A percentile compares a stretch with the other conserved stretches of the same genome.
Conservation (phyloP, 2,797 vertebrate genomes). For the Bovichtus variegatus region DNA sequence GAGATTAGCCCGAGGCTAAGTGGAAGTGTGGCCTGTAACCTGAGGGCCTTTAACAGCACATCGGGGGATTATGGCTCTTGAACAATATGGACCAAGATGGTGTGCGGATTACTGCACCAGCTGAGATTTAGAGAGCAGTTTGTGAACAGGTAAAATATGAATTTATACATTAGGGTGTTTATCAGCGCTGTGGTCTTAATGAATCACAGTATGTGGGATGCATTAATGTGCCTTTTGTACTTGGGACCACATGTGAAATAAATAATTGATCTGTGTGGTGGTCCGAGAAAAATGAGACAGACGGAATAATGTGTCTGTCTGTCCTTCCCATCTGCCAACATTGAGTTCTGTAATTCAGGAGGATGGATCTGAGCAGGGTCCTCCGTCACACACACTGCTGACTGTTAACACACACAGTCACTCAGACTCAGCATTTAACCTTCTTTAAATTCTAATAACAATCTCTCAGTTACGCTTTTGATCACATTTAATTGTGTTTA, state of each 20-base stretch:
- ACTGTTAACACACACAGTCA: not conserved
- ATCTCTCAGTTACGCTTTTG: not conserved
- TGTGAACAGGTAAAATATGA: conserved; percentile 10
- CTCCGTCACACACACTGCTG: not conserved
- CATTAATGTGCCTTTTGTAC: conserved; percentile 65
- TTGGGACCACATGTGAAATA: conserved; percentile 70
- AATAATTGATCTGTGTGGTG: conserved; percentile 86
- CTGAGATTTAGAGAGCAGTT: not conserved
- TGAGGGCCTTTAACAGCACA: conserved; percentile 68
- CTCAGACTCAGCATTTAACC: not conserved
- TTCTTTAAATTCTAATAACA: not conserved
- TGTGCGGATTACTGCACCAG: conserved; percentile 53
- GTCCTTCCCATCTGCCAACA: conserved; percentile 78
- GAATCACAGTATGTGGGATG: conserved; percentile 68
- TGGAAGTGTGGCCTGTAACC: conserved; percentile 77
- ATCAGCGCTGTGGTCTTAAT: conserved; percentile 17
- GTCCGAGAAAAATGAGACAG: conserved; percentile 74
- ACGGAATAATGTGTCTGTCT: conserved; percentile 83
- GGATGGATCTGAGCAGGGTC: conserved; percentile 24
- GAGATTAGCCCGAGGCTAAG: conserved; percentile 80
- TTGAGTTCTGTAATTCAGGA: conserved; percentile 50
- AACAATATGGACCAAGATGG: conserved; percentile 74
- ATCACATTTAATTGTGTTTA: not conserved
- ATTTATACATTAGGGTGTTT: not conserved
- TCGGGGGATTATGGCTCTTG: conserved; percentile 71